These are phyloP conservation scores for Syngnathus acus DNA, from an alignment of 2,797 vertebrate genomes.

Conservation along the genomic window DNA sequence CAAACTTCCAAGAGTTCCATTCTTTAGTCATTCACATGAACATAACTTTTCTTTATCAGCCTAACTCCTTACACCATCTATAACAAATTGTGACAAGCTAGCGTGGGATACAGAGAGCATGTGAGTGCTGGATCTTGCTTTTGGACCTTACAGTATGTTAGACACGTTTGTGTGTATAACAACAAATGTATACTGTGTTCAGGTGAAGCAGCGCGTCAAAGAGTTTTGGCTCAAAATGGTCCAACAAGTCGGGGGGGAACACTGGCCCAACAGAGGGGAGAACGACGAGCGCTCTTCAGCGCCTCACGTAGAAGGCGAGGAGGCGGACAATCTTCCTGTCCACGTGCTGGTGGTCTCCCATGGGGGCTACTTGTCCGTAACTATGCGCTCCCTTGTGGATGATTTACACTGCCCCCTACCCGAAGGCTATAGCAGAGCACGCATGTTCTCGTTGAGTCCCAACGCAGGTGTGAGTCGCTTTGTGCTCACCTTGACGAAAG, in stretches of 20 bases:
- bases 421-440: constrained; percentile 54
- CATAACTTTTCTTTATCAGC: too few relatives aligned
- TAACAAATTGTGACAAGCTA: too few relatives aligned
- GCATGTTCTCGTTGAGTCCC: constrained; percentile 77
- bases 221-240: constrained; percentile 79
- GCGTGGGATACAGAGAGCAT: too few relatives aligned
- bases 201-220: constrained; percentile 80
- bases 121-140: too few relatives aligned
- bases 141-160: too few relatives aligned
- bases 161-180: neutral
- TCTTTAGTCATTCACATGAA: too few relatives aligned
- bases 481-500: constrained; percentile 61
- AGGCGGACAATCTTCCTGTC: constrained; percentile 55
- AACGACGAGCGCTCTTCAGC: constrained; percentile 11
- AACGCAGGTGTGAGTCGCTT: constrained; percentile 88
- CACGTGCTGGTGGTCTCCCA: constrained; percentile 84
- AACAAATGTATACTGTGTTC: constrained; percentile 16
- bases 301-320: constrained; percentile 25
- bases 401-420: constrained; percentile 76
- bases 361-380: constrained; percentile 81
- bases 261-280: constrained; percentile 39
- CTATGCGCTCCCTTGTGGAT: constrained; percentile 78
- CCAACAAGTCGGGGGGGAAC: constrained; percentile 57
- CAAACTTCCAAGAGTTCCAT: too few relatives aligned
- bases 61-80: too few relatives aligned